Percentiles rank a stretch among this genome's conserved stretches.
Conservation (phyloP, 2,797 vertebrate genomes). For the Dryobates pubescens region DNA sequence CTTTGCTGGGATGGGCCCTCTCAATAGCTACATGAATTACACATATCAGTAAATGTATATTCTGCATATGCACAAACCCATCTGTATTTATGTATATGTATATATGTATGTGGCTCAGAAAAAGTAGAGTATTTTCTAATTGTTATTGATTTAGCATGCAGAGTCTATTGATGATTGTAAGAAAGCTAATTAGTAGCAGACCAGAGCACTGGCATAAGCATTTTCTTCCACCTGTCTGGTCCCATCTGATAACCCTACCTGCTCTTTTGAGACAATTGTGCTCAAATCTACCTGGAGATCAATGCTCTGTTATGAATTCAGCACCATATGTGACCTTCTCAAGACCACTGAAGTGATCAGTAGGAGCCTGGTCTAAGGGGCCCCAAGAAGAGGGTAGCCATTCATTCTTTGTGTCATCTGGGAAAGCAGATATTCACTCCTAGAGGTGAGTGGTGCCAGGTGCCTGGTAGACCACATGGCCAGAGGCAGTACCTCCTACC, state of each 20-base stretch:
- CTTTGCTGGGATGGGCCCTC: background rate
- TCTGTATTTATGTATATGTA: rapidly evolving
- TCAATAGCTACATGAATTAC: background rate
- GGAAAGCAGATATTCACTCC: background rate
- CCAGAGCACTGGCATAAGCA: background rate
- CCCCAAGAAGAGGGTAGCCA: rapidly evolving
- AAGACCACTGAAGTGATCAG: background rate
- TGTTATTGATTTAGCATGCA: background rate
- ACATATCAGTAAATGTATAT: background rate
- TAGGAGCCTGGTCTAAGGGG: background rate
- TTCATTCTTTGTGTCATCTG: background rate
- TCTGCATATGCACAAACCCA: background rate
- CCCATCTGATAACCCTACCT: background rate
- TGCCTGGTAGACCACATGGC: too few species aligned
- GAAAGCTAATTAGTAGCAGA: background rate
- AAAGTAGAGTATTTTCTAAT: background rate
- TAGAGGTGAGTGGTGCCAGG: background rate
- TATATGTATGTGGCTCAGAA: background rate
- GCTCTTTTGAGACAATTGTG: background rate
- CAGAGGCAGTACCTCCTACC: background rate
- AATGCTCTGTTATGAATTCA: background rate
- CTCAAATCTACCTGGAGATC: background rate
- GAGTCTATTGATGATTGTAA: background rate
- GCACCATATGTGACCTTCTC: background rate
- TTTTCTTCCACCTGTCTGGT: background rate